These are phyloP conservation scores for Lordiphosa clarofinis DNA, from an alignment of 1,140 invertebrate genomes.

Conservation along the genomic window DNA sequence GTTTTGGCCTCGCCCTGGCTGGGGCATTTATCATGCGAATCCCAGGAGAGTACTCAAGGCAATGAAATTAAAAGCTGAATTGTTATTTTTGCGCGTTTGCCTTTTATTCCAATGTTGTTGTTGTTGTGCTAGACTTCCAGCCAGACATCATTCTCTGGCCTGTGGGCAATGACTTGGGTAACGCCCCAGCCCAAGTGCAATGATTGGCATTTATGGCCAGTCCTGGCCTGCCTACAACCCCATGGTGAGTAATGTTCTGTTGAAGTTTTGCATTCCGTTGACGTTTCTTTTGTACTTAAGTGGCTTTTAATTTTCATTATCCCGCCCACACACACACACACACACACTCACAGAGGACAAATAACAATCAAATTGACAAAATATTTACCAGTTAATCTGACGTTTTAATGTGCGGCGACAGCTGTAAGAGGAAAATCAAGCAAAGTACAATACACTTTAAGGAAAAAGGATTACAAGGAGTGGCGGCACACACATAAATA, in stretches of 20 bases:
- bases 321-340: constrained; percentile 12
- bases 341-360: neutral
- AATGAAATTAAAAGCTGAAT: constrained; percentile 69
- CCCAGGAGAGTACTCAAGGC: constrained; percentile 62
- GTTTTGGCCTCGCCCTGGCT: constrained; percentile 3
- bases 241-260: constrained; percentile 26
- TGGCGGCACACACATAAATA: constrained; percentile 31
- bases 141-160: neutral
- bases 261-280: neutral
- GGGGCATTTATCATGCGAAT: constrained; percentile 57
- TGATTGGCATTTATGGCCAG: constrained; percentile 58
- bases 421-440: constrained; percentile 9
- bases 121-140: constrained; percentile 6
- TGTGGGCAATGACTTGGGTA: neutral
- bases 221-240: constrained; percentile 8
- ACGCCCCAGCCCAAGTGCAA: constrained; percentile 23
- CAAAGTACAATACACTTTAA: constrained; percentile 22
- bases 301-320: constrained; percentile 53
- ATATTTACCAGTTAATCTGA: constrained; percentile 40
- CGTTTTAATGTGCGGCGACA: constrained; percentile 38
- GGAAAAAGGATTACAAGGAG: constrained; percentile 39
- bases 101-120: constrained; percentile 6
- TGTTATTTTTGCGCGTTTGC: constrained; percentile 44
- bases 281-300: constrained; percentile 21
- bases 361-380: constrained; percentile 37